Conservation (phyloP, 2,888 invertebrate genomes). For the Ecdyonurus torrentis region DNA sequence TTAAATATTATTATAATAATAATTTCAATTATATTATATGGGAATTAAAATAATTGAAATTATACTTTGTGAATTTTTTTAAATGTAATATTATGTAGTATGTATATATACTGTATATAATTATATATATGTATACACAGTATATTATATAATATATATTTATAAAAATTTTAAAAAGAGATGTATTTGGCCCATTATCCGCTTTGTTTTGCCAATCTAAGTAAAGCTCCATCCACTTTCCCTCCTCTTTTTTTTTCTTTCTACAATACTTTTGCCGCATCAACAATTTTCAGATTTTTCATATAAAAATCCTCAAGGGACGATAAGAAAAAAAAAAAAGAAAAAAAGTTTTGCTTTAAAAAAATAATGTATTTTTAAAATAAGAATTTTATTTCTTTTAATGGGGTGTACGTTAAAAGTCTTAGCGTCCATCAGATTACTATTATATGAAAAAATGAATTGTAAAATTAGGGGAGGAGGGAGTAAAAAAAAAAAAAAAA, state of each 20-base stretch:
- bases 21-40: too few species aligned
- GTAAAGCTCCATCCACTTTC: neutral
- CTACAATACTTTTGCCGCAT: too few species aligned
- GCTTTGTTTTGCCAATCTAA: neutral
- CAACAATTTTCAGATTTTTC: too few species aligned
- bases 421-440: neutral
- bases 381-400: neutral
- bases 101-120: too few species aligned
- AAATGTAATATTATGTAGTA: too few species aligned
- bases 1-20: too few species aligned
- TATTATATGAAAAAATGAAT: neutral
- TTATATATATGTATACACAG: too few species aligned
- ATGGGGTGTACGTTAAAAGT: neutral
- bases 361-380: neutral
- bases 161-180: too few species aligned
- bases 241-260: neutral
- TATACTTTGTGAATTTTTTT: too few species aligned
- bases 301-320: neutral
- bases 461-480: too few species aligned
- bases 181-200: neutral
- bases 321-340: neutral
- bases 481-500: neutral
- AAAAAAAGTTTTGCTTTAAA: neutral
- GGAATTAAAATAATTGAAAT: too few species aligned
- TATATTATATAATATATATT: too few species aligned